Base-by-base conservation (phyloP, 2,113 vertebrate species). In the Hippocampus mohnikei region DNA sequence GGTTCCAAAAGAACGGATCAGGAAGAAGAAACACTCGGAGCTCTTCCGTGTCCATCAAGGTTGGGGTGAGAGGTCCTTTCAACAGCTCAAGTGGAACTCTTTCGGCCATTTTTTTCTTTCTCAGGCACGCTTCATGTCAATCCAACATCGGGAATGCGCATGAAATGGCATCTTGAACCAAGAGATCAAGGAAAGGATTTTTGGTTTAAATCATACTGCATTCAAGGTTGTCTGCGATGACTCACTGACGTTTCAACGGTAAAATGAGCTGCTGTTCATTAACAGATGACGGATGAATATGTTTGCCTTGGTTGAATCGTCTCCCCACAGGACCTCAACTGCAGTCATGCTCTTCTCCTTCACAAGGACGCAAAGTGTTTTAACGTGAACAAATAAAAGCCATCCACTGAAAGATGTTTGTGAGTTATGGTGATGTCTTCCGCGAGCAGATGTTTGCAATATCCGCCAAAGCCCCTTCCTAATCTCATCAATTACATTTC, bases 311-410 rank as follows among this genome's bases (percentile, higher is more conserved):
- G 40, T 72, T 71, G 44, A 85, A 68, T 67, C 70, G 72, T 69
- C 63, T 74, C 66, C 85, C 88, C 77, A 77, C 85, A 87, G 77
- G 71, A 85, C 71, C 75, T 74, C 78, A 76, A 87, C 84, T 78
- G 75, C 63, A 56, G 59, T 53, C 67, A 27, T 59, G 71, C 52
- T 52, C 56, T 37, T 78, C 41, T 69, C 55, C 59, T 84, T 60
- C 73, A 52, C 66, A 29, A 67, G 83, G 79, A 77, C 72, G 67
- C 72, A 20, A 48, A 78, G 68, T 44, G 75, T 37, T 66, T 84
- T 76, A 70, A 42, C 77, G 75, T 79, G 83, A 81, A 77, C 75
- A 83, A 81, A 87, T 75, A 79, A 82, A 85, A 81, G 79, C 78
- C 76, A 6, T 59, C 25, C 25, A 59, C 13, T 1, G 1, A 29